Evolutionary conservation across 2,113 vertebrate genomes (phyloP).

Genomic region (Melanocharis versteri): DNA sequence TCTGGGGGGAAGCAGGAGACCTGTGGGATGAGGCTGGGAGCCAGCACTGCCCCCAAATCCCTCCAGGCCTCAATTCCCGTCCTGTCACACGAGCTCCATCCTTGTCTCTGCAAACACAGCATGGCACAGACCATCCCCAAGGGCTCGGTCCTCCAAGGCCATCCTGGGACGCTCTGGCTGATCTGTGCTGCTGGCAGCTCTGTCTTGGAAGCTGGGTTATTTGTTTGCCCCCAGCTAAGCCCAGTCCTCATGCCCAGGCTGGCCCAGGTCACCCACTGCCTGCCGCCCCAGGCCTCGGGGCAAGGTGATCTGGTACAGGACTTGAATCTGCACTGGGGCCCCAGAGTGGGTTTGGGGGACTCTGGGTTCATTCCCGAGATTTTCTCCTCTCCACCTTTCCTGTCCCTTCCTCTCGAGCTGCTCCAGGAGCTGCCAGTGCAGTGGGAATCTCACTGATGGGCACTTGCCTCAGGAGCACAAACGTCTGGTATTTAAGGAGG

Average conservation of each 20-base stretch:
- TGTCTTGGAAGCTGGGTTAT: not conserved
- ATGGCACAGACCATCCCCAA: rapidly evolving
- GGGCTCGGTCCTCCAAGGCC: not conserved
- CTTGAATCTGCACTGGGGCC: too few relatives aligned
- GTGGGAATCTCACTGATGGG: not conserved
- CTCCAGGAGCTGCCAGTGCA: not conserved
- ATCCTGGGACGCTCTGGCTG: not conserved
- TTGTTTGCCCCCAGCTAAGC: not conserved
- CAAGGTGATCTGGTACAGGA: not conserved
- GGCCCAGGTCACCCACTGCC: not conserved
- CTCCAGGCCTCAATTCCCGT: not conserved
- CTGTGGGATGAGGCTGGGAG: not conserved
- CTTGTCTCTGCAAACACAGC: not conserved
- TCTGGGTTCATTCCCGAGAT: rapidly evolving
- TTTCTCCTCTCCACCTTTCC: not conserved
- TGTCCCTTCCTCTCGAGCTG: not conserved
- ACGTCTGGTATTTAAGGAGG: not conserved
- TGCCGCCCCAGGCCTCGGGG: not conserved
- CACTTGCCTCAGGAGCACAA: not conserved
- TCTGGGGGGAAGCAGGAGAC: not conserved
- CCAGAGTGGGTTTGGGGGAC: not conserved
- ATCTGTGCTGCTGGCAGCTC: not conserved
- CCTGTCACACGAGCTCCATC: not conserved
- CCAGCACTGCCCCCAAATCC: not conserved
- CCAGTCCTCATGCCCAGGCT: not conserved